Percentiles rank a stretch among this genome's conserved stretches.
phyloP scores from a whole-genome alignment of 2,113 vertebrate species.

The Oryzias javanicus region DNA sequence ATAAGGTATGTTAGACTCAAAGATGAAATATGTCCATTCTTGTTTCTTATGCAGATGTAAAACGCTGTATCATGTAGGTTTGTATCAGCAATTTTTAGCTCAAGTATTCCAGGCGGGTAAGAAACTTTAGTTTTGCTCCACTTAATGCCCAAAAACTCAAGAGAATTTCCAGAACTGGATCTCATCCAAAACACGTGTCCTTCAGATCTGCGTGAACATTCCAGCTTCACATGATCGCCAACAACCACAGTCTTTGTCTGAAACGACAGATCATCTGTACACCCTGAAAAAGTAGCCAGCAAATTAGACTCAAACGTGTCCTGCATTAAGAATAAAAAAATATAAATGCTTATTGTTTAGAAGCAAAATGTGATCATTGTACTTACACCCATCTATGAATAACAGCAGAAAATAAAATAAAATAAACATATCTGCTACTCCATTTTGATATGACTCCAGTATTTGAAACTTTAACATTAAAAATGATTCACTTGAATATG shows the following conservation, averaged over 20 bases:
- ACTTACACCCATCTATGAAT: conserved; percentile 37
- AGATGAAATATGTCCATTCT: rapidly evolving
- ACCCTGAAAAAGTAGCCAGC: conserved; percentile 18
- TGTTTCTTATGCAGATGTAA: conserved; percentile 38
- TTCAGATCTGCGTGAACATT: background rate
- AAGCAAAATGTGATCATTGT: background rate
- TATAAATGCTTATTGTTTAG: background rate
- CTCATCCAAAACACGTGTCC: conserved; percentile 39
- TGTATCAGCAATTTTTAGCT: conserved; percentile 16
- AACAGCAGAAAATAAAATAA: conserved; percentile 23
- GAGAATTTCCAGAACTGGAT: conserved; percentile 16
- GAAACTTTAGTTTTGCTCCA: conserved; percentile 7
- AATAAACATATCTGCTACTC: conserved; percentile 23
- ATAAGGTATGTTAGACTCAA: conserved; percentile 19
- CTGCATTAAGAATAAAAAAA: background rate
- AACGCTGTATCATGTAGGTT: conserved; percentile 28
- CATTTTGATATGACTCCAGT: background rate
- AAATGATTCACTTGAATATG: conserved; percentile 3
- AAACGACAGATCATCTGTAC: background rate
- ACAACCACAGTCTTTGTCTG: background rate
- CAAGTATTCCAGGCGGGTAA: background rate
- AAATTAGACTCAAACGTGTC: background rate
- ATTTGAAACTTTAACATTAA: background rate
- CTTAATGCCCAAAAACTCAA: conserved; percentile 12
- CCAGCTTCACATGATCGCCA: conserved; percentile 32